These are phyloP conservation scores for Chaetodon auriga DNA, from an alignment of 2,113 vertebrate genomes.

Conservation along the genomic window DNA sequence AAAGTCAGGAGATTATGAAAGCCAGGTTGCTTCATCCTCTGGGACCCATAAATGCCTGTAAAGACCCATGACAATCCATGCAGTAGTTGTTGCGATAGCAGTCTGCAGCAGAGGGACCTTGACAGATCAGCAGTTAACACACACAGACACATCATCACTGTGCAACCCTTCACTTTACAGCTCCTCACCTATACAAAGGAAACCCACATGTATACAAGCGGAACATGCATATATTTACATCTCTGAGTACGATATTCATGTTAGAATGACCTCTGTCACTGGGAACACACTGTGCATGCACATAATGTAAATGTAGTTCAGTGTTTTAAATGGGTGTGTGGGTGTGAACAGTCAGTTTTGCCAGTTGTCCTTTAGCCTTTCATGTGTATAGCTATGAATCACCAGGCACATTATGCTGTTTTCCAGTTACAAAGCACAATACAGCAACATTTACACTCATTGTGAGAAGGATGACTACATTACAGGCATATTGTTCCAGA, in stretches of 20 bases:
- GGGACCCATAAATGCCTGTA: too few relatives aligned
- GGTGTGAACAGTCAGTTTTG: background rate
- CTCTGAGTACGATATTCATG: background rate
- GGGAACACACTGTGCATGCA: background rate
- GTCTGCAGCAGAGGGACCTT: background rate
- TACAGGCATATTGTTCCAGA: background rate
- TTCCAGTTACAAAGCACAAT: background rate
- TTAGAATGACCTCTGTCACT: constrained; percentile 3
- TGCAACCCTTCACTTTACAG: background rate
- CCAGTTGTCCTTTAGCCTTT: background rate
- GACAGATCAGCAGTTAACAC: background rate
- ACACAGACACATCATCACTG: background rate
- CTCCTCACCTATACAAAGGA: background rate
- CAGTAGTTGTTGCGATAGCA: background rate
- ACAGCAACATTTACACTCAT: background rate
- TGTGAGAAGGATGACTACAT: too few relatives aligned
- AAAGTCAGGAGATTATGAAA: background rate
- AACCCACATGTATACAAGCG: background rate
- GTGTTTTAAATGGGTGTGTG: background rate
- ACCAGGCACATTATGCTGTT: background rate
- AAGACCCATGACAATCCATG: too few relatives aligned
- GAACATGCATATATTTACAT: background rate
- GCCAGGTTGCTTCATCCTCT: background rate
- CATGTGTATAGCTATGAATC: background rate
- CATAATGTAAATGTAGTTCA: background rate